Evolutionary conservation across 2,888 invertebrate genomes (phyloP), one percentile per base, ranked within the genome.

Genomic region (Ypsolopha scabrella): DNA sequence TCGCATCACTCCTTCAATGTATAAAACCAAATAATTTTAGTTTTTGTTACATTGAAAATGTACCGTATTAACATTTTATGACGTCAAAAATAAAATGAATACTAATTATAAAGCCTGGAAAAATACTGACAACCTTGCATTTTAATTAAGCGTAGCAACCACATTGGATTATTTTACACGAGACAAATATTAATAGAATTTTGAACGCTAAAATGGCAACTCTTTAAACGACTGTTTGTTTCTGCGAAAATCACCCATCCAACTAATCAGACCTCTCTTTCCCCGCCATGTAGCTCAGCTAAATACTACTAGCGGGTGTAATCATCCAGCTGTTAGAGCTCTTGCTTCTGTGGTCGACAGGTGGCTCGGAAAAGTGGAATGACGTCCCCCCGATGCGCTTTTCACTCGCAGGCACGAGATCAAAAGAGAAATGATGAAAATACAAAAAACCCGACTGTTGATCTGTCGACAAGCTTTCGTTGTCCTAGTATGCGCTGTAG

Each of bases 311-410:
- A 37, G 24, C 7, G 36, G 63, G 60, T 63, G 54, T 55, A 59
- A 54, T 55, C 52, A 57, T 61, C 57, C 61, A 52, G 65, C 59
- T 60, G 58, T 59, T 57, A 51, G 54, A 69, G 80, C 54, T 72
- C 80, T 60, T 73, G 71, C 83, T 61, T 61, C 60, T 56, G 62
- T 73, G 72, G 67, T 72, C 72, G 76, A 77, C 74, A 74, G 72
- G 79, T 71, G 74, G 75, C 68, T 78, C 72, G 79, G 81, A 83
- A 85, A 85, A 85, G 85, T 85, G 80, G 85, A 83, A 80, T 85
- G 83, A 83, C 80, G 82, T 81, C 75, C 80, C 75, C 72, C 63
- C 70, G 73, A 75, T 72, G 76, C 68, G 69, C 74, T 80, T 85
- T 85, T 85, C 83, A 85, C 85, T 83, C 68, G 75, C 72, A 72